These are phyloP conservation scores for Oryzias curvinotus DNA, from an alignment of 2,113 vertebrate species.

Conservation along the genomic window DNA sequence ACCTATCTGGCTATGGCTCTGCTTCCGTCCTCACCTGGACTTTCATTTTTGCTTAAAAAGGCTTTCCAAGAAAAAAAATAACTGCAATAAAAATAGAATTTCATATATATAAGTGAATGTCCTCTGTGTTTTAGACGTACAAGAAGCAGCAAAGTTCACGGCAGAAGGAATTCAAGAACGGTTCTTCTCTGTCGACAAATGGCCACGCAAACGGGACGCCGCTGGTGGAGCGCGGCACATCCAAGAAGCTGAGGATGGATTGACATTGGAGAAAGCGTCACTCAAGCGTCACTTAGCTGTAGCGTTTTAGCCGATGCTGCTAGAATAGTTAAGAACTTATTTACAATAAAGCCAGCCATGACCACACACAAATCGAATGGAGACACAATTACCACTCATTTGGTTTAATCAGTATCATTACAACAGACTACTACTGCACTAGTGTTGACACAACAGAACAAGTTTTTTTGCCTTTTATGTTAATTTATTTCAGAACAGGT, in stretches of 20 bases:
- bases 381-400: conserved; percentile 39
- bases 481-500: conserved; percentile 22
- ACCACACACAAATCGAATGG: conserved; percentile 27
- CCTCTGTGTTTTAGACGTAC: conserved; percentile 83
- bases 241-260: conserved; percentile 86
- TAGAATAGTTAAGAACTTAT: conserved; percentile 53
- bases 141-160: conserved; percentile 81
- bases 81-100: no score
- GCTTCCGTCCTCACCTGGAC: no score
- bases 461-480: conserved; percentile 7
- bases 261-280: conserved; percentile 68
- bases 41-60: no score
- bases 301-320: conserved; percentile 50
- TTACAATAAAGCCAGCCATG: conserved; percentile 58
- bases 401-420: conserved; percentile 34
- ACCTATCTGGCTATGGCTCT: no score
- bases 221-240: conserved; percentile 74
- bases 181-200: conserved; percentile 76
- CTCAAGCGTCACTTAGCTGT: conserved; percentile 18
- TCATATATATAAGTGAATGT: background rate
- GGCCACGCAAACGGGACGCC: conserved; percentile 84
- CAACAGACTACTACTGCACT: conserved; percentile 21
- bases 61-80: no score
- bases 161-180: conserved; percentile 86
- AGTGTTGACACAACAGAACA: conserved; percentile 24